Percentiles rank a stretch among this genome's conserved stretches.
These are phyloP conservation scores for Rousettus madagascariensis DNA, from an alignment of 2,797 vertebrate species.

Conservation along the genomic window DNA sequence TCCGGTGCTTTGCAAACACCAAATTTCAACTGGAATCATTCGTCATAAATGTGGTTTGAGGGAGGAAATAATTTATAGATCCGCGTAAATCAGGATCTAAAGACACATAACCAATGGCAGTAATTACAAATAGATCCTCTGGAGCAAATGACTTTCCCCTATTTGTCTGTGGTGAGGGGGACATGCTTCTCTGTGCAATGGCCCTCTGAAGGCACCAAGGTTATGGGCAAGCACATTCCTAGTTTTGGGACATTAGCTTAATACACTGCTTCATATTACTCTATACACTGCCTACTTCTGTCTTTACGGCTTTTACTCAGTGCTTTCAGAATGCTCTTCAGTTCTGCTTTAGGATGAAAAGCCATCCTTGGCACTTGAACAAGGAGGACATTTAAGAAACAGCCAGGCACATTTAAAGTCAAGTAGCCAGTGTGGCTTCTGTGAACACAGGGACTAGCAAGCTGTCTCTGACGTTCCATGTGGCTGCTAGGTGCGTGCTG, in stretches of 20 bases:
- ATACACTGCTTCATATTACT: slow-evolving; percentile 55
- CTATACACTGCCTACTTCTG: slow-evolving; percentile 47
- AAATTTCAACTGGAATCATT: background rate
- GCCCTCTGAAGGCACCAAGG: background rate
- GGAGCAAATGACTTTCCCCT: background rate
- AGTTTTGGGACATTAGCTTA: slow-evolving; percentile 48
- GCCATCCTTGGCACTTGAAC: slow-evolving; percentile 85
- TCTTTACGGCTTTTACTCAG: slow-evolving; percentile 72
- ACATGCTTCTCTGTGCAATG: background rate
- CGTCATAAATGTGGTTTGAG: background rate
- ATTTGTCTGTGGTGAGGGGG: background rate
- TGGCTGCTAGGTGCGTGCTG: slow-evolving; percentile 74
- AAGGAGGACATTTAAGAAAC: slow-evolving; percentile 85
- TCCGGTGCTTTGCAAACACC: background rate
- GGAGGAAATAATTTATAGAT: background rate
- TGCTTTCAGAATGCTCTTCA: slow-evolving; percentile 80
- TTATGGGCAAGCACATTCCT: background rate
- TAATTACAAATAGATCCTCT: background rate
- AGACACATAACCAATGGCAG: background rate
- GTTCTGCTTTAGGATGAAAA: slow-evolving; percentile 85
- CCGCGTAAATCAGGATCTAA: background rate
- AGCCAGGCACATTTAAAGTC: slow-evolving; percentile 84
- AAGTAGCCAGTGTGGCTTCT: slow-evolving; percentile 83
- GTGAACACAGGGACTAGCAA: slow-evolving; percentile 84
- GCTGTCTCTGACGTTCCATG: slow-evolving; percentile 72